phyloP scores from a whole-genome alignment of 2,888 invertebrate species.

The Diarsia mendica region DNA sequence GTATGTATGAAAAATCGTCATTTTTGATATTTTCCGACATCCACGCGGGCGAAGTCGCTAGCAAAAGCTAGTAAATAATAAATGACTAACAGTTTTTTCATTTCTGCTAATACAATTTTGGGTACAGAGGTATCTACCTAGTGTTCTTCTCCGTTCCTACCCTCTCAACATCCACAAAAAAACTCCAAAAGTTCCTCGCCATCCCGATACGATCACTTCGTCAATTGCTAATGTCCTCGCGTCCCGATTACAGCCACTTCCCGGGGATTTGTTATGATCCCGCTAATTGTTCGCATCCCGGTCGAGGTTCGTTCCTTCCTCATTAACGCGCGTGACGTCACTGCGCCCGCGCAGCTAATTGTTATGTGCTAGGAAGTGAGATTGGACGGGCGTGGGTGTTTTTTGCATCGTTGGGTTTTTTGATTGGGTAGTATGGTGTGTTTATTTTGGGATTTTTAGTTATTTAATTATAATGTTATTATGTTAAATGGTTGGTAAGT shows the following conservation, averaged over 20 bases:
- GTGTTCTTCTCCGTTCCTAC: background rate
- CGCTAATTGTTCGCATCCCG: constrained; percentile 88
- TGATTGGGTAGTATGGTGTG: constrained; percentile 9
- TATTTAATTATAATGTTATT: background rate
- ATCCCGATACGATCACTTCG: constrained; percentile 51
- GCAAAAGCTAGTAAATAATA: too few species aligned
- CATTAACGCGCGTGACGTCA: constrained; percentile 81
- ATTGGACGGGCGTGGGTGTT: constrained; percentile 42
- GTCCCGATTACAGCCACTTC: constrained; percentile 81
- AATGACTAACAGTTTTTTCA: too few species aligned
- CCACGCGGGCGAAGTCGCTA: too few species aligned
- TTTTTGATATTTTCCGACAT: too few species aligned
- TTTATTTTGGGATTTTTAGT: background rate
- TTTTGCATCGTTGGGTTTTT: constrained; percentile 39
- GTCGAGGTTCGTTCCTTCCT: constrained; percentile 89
- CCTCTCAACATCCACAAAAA: background rate
- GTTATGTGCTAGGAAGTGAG: constrained; percentile 65
- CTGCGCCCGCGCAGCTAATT: constrained; percentile 65
- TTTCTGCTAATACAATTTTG: too few species aligned
- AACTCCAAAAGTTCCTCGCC: background rate
- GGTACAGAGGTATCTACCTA: background rate
- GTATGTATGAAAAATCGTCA: too few species aligned
- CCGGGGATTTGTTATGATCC: constrained; percentile 90
- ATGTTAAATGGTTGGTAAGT: background rate
- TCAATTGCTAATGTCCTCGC: constrained; percentile 75